Evolutionary conservation across 2,888 invertebrate species (phyloP).

Genomic region (Thecocarcelia acutangulata): DNA sequence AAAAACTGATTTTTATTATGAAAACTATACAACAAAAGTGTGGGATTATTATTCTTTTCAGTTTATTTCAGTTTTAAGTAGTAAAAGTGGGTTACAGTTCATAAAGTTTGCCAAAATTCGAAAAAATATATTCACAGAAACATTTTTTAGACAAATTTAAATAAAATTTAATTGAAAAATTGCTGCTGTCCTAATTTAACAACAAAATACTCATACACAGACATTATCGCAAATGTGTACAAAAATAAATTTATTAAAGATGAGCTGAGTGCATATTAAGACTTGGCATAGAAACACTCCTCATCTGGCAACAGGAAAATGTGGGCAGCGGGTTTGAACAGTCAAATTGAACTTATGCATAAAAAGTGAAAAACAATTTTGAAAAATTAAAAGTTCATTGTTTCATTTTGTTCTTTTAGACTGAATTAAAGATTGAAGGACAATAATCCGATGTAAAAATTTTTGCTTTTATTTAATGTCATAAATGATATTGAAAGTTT

Average conservation of each 20-base stretch:
- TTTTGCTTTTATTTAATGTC: neutral
- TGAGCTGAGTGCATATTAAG: neutral
- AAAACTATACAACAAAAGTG: conserved; percentile 11
- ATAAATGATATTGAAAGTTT: conserved; percentile 4
- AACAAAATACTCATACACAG: conserved; percentile 16
- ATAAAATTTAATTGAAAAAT: conserved; percentile 39
- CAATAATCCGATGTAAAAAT: neutral
- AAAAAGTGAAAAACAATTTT: neutral
- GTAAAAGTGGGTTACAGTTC: conserved; percentile 17
- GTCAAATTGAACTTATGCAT: neutral
- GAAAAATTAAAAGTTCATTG: conserved; percentile 12
- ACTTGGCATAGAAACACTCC: conserved; percentile 31
- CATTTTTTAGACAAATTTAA: neutral
- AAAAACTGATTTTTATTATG: conserved; percentile 1
- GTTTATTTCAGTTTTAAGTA: neutral
- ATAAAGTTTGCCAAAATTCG: neutral
- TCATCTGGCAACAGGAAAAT: conserved; percentile 19
- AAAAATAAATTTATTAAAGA: neutral
- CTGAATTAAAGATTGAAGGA: conserved; percentile 6
- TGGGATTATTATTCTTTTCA: neutral
- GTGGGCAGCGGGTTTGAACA: conserved; percentile 8
- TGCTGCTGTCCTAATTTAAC: conserved; percentile 10
- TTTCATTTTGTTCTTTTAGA: neutral
- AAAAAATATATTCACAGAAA: neutral
- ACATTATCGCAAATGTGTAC: neutral